Conservation (phyloP, 2,888 invertebrate species). For the Eurytoma californica region DNA sequence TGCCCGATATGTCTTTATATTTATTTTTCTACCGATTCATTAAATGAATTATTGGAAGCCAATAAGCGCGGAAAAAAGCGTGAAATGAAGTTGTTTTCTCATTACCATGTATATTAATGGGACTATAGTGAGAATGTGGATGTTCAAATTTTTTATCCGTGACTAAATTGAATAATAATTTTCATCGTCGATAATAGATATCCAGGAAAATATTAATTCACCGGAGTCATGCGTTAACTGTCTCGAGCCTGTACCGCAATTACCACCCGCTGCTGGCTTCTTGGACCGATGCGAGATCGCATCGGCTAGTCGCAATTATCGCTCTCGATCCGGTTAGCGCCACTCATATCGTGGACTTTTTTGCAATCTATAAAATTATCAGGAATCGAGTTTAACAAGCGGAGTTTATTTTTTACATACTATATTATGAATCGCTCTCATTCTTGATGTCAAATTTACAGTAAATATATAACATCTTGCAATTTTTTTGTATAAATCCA, state of each 20-base stretch:
- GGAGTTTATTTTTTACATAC: not conserved
- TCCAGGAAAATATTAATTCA: constrained; percentile 32
- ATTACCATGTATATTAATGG: not conserved
- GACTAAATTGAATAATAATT: constrained; percentile 35
- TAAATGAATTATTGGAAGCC: no score
- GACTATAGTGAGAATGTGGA: not conserved
- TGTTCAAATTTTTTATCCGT: not conserved
- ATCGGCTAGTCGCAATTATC: constrained; percentile 41
- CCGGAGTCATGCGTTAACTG: constrained; percentile 33
- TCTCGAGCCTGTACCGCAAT: constrained; percentile 6
- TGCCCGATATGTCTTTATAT: no score
- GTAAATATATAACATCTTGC: no score
- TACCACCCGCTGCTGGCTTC: constrained; percentile 42
- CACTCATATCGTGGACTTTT: constrained; percentile 1
- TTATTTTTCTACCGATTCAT: no score
- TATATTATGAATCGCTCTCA: not conserved
- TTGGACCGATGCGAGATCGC: constrained; percentile 3
- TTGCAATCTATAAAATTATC: constrained; percentile 12
- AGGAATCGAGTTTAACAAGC: constrained; percentile 18
- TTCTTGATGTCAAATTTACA: no score
- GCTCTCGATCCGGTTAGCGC: constrained; percentile 38
- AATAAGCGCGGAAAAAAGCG: not conserved
- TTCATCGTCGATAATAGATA: constrained; percentile 25
- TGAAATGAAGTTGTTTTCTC: not conserved
- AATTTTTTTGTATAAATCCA: no score